A percentile compares a stretch with the other conserved stretches of the same genome.
Conservation (phyloP, 2,113 vertebrate species). For the Solea senegalensis region DNA sequence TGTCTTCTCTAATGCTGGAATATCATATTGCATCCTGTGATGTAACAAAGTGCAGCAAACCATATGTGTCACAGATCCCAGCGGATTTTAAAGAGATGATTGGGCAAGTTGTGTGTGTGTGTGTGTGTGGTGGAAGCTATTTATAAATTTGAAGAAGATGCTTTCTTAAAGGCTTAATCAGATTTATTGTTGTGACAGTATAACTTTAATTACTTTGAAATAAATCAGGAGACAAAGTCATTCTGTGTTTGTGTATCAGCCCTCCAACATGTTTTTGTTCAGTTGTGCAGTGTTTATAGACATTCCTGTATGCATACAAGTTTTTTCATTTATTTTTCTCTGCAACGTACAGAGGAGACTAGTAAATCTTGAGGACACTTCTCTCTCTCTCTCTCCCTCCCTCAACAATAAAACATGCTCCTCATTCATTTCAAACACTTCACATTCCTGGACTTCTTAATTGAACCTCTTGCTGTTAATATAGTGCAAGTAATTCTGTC, state of each 20-base stretch:
- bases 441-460: conserved; percentile 49
- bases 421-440: conserved; percentile 59
- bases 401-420: conserved; percentile 55
- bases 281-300: background rate
- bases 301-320: background rate
- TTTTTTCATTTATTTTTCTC: conserved; percentile 16
- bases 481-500: conserved; percentile 40
- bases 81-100: background rate
- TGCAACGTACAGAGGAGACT: conserved; percentile 12
- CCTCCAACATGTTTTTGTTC: conserved; percentile 2
- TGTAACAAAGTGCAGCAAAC: conserved; percentile 6
- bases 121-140: background rate
- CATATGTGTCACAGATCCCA: conserved; percentile 38
- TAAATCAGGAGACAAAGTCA: conserved; percentile 7
- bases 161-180: background rate
- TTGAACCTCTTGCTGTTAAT: conserved; percentile 44
- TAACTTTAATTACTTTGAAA: conserved; percentile 34
- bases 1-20: conserved; percentile 17
- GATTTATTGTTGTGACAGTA: background rate
- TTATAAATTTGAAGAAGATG: background rate
- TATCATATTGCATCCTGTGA: conserved; percentile 26
- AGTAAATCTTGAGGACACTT: conserved; percentile 42
- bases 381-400: conserved; percentile 1
- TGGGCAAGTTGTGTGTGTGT: background rate
- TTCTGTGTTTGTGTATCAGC: conserved; percentile 6